Percentiles rank a stretch among this genome's conserved stretches.
phyloP scores from a whole-genome alignment of 2,113 vertebrate species.

The Phyllopteryx taeniolatus region DNA sequence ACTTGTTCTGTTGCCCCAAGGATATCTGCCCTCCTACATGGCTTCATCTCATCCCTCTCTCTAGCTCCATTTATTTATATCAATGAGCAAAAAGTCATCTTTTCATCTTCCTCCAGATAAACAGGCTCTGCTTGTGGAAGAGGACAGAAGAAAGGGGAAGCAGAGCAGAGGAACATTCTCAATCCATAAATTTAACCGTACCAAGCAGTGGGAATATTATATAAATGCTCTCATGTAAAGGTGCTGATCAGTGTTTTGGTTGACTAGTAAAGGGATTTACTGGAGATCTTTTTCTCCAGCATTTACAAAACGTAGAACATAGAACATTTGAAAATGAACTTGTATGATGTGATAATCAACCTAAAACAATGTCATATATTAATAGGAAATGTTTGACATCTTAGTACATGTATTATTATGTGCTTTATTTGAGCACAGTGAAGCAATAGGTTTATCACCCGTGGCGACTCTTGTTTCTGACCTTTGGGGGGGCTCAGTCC shows the following conservation, averaged over 20 bases:
- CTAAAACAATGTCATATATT: neutral
- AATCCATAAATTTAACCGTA: conserved; percentile 49
- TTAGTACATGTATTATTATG: neutral
- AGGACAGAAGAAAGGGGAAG: conserved; percentile 58
- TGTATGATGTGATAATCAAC: neutral
- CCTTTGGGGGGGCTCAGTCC: too few relatives aligned
- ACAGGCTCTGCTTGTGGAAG: conserved; percentile 62
- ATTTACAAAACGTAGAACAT: conserved; percentile 13
- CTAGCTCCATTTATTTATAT: conserved; percentile 73
- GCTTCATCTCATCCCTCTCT: conserved; percentile 60
- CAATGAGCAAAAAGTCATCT: conserved; percentile 70
- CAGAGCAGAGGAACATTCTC: conserved; percentile 47
- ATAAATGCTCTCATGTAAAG: conserved; percentile 48
- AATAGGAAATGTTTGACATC: neutral
- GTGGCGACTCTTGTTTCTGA: too few relatives aligned
- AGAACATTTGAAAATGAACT: neutral
- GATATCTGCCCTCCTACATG: conserved; percentile 69
- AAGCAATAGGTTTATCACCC: neutral
- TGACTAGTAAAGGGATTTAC: conserved; percentile 18
- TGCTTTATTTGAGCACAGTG: too few relatives aligned
- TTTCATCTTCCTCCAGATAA: conserved; percentile 76
- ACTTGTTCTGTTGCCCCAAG: conserved; percentile 65
- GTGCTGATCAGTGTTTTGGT: conserved; percentile 50
- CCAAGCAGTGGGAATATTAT: conserved; percentile 55
- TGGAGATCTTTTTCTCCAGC: conserved; percentile 7